Evolutionary conservation across 1,140 invertebrate genomes (phyloP), one percentile per base, ranked within the genome.

Genomic region (Sycophila sp.): DNA sequence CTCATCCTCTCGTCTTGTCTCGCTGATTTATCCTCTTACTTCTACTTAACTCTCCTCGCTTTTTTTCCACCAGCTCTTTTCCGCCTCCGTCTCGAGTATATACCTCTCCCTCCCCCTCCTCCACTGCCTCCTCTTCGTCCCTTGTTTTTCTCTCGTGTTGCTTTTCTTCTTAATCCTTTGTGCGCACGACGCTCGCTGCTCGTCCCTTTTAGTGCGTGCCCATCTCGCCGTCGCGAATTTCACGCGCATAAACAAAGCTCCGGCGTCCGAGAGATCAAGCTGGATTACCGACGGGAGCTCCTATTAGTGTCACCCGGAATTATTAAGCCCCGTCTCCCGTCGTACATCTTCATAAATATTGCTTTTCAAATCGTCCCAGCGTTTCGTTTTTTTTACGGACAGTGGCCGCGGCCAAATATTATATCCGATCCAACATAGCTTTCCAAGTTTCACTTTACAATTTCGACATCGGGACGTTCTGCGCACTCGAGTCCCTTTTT

Each of bases 1-100:
- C n/a, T n/a, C n/a, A n/a, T n/a, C 45, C 17, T 26, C 42, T 19
- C 60, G 60, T 38, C 64, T 70, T 58, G 60, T 70, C 38, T 49
- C 26, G 13, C 69, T 78, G 73, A 71, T 73, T 79, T 72, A 74
- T 69, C 42, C 62, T 69, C 69, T 67, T 65, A 42, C 67, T 73
- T 77, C 72, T 68, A n/a, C 26, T 67, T 58, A 45, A 47, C 26
- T 55, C 55, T 34, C n/a, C 22, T 42, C 26, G 56, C 22, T 51
- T 42, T 42, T 53, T 56, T 40, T n/a, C n/a, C n/a, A n/a, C n/a
- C n/a, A 30, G 6, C 28, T 38, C 34, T 32, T 45, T 36, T 56
- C 56, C 34, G n/a, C 13, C 28, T 58, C 13, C 24, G 7, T 36
- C n/a, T 30, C 2, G 4, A 32, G n/a, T n/a, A n/a, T n/a, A 2